These are phyloP conservation scores for Crypturellus tataupa DNA, from an alignment of 2,797 vertebrate species.

Conservation along the genomic window DNA sequence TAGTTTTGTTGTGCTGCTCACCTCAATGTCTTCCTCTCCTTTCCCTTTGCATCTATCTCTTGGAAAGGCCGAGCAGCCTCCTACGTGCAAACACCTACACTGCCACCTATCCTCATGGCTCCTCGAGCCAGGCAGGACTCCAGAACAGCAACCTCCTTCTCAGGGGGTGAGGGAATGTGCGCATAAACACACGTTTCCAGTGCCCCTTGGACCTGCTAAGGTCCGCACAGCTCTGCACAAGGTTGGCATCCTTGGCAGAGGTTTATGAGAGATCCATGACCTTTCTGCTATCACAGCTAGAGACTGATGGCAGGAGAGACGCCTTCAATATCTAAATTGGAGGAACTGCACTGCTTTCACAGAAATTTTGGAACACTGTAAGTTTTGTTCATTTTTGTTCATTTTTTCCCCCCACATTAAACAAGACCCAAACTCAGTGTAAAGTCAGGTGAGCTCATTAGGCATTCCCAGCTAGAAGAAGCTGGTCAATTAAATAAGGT, in stretches of 20 bases:
- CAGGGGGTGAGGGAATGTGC: not conserved
- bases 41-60: not conserved
- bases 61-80: not conserved
- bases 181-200: not conserved
- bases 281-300: not conserved
- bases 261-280: accelerated
- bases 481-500: not conserved
- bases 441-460: not conserved
- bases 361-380: not conserved
- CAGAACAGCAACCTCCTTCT: not conserved
- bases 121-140: not conserved
- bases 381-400: not conserved
- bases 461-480: not conserved
- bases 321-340: not conserved
- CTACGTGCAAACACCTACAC: not conserved
- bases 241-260: not conserved
- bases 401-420: not conserved
- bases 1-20: not conserved
- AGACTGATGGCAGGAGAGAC: not conserved
- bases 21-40: not conserved
- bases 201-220: not conserved
- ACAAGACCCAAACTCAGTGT: not conserved
- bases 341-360: not conserved
- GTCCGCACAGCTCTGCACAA: not conserved
- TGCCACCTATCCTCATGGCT: not conserved